Evolutionary conservation across 2,113 vertebrate genomes (phyloP).

Genomic region (Jacana jacana): DNA sequence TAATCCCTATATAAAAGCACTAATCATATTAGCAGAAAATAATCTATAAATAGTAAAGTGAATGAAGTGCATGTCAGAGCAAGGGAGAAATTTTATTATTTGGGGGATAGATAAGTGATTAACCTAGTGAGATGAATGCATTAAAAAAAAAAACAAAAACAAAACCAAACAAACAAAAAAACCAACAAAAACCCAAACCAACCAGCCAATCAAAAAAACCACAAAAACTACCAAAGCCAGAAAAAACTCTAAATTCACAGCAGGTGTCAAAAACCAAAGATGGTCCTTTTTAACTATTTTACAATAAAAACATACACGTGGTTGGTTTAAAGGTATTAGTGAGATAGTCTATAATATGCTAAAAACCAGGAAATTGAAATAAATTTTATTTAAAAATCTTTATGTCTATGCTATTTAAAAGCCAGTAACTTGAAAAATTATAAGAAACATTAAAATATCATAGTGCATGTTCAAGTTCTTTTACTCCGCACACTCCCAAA

Average conservation of each 20-base stretch:
- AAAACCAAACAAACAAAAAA: background rate
- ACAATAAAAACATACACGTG: background rate
- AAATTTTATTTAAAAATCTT: slow-evolving; percentile 17
- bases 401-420: background rate
- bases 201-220: background rate
- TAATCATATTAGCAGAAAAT: slow-evolving; percentile 31
- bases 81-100: background rate
- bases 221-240: too few species aligned
- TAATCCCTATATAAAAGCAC: slow-evolving; percentile 9
- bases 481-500: background rate
- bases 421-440: background rate
- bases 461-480: background rate
- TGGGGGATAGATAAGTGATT: background rate
- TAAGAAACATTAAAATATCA: background rate
- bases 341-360: background rate
- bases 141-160: slow-evolving; percentile 17
- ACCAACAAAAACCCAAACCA: background rate
- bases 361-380: background rate
- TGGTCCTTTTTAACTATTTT: background rate
- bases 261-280: background rate
- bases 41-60: background rate
- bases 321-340: background rate
- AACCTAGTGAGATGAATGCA: background rate
- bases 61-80: background rate
- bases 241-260: background rate